Percentiles rank a stretch among this genome's conserved stretches.
These are phyloP conservation scores for Drosophila rhopaloa DNA, from an alignment of 1,140 invertebrate species.

Conservation along the genomic window DNA sequence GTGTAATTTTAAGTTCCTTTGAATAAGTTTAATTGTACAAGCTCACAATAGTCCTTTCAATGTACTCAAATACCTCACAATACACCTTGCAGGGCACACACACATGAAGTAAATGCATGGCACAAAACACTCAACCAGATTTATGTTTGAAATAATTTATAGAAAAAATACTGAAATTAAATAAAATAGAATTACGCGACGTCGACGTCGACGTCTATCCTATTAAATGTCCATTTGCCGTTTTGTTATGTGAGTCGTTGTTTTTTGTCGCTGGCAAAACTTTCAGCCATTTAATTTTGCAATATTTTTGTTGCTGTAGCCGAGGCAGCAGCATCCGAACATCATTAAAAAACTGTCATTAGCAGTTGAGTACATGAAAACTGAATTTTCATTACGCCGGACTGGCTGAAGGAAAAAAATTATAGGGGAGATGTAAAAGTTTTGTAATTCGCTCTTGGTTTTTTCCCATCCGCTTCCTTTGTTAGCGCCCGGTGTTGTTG, in stretches of 20 bases:
- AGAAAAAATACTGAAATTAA: slow-evolving; percentile 78
- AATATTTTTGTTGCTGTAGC: slow-evolving; percentile 41
- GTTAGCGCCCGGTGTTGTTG: slow-evolving; percentile 42
- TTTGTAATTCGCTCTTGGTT: slow-evolving; percentile 55
- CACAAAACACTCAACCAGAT: slow-evolving; percentile 61
- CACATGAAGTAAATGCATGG: slow-evolving; percentile 34
- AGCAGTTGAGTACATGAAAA: slow-evolving; percentile 81
- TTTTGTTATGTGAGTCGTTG: slow-evolving; percentile 76
- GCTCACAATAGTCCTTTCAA: background rate
- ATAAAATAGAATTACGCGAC: slow-evolving; percentile 73
- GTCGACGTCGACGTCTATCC: slow-evolving; percentile 68
- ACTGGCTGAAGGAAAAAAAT: slow-evolving; percentile 28
- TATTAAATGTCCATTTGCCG: slow-evolving; percentile 81
- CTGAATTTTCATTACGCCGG: slow-evolving; percentile 78
- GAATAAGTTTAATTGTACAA: too few species aligned
- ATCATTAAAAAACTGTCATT: slow-evolving; percentile 84
- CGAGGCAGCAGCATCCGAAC: slow-evolving; percentile 48
- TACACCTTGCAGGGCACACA: slow-evolving; percentile 28
- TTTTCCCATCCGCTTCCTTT: slow-evolving; percentile 27
- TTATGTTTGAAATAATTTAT: slow-evolving; percentile 82
- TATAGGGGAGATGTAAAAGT: slow-evolving; percentile 59
- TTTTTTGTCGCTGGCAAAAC: slow-evolving; percentile 51
- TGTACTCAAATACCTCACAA: slow-evolving; percentile 5
- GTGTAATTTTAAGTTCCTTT: background rate
- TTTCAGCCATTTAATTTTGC: slow-evolving; percentile 78